These are phyloP conservation scores for Netelia inedita DNA, from an alignment of 2,888 invertebrate genomes.

Conservation along the genomic window DNA sequence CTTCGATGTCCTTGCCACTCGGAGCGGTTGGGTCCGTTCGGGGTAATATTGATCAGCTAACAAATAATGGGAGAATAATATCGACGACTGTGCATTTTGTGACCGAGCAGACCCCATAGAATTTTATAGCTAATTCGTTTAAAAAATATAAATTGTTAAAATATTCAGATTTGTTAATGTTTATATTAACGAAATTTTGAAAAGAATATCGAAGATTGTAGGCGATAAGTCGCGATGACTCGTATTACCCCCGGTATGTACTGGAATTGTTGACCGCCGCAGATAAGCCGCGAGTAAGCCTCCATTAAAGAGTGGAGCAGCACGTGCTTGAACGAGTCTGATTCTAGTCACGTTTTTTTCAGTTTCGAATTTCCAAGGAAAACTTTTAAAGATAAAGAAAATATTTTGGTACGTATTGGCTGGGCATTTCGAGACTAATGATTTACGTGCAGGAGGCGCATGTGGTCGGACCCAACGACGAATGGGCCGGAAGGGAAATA, in stretches of 20 bases:
- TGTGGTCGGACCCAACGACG: conserved; percentile 52
- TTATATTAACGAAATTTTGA: too few species aligned
- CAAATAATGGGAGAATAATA: not conserved
- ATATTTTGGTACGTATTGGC: conserved; percentile 5
- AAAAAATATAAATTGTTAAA: too few species aligned
- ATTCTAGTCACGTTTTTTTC: conserved; percentile 12
- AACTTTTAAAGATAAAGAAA: not conserved
- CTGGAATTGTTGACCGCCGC: not conserved
- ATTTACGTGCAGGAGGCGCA: conserved; percentile 30
- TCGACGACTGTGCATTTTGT: too few species aligned
- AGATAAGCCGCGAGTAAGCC: not conserved
- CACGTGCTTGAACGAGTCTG: not conserved
- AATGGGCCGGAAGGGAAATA: conserved; percentile 53
- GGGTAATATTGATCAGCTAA: not conserved
- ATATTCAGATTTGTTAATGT: too few species aligned
- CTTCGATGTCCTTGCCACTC: not conserved
- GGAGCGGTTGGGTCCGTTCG: not conserved
- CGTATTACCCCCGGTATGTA: not conserved
- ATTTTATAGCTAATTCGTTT: too few species aligned
- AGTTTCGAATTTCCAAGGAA: conserved; percentile 6
- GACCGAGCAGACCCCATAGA: too few species aligned
- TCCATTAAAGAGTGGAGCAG: not conserved
- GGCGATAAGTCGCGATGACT: not conserved
- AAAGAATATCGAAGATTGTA: too few species aligned
- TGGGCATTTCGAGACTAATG: conserved; percentile 7